Percentiles rank a stretch among this genome's conserved stretches.
These are phyloP conservation scores for Dasypogon diadema DNA, from an alignment of 2,888 invertebrate genomes.

Conservation along the genomic window DNA sequence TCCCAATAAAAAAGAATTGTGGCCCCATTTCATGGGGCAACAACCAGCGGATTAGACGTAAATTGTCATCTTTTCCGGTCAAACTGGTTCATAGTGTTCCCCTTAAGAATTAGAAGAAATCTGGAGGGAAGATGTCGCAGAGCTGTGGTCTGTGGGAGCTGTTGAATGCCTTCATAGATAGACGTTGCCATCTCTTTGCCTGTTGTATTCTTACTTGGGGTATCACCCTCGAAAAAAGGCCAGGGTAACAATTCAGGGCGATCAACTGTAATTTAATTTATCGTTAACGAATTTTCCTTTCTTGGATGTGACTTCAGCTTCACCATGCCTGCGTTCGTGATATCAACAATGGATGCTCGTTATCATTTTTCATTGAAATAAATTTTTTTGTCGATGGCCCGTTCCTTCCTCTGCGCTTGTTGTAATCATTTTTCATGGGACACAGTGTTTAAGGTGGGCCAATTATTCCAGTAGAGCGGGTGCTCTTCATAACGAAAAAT, in stretches of 20 bases:
- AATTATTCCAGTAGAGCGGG: conserved; percentile 39
- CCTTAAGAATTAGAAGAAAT: not conserved
- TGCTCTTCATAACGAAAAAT: not conserved
- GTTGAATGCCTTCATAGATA: conserved; percentile 15
- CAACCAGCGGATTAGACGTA: conserved; percentile 47
- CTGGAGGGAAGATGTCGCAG: not conserved
- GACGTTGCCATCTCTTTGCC: not conserved
- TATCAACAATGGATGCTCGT: conserved; percentile 50
- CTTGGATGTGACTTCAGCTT: conserved; percentile 31
- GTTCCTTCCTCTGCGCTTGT: not conserved
- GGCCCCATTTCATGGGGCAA: conserved; percentile 45
- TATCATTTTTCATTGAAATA: conserved; percentile 52
- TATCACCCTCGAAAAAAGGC: conserved; percentile 35
- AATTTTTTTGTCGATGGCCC: conserved; percentile 42
- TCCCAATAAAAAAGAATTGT: conserved; percentile 43
- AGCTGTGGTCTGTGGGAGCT: conserved; percentile 1
- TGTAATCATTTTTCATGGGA: conserved; percentile 11
- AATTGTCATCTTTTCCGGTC: conserved; percentile 51
- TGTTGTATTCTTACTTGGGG: not conserved
- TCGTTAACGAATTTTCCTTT: conserved; percentile 51
- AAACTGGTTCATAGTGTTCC: conserved; percentile 36
- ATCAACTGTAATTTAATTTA: conserved; percentile 52
- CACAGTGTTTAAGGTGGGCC: conserved; percentile 36
- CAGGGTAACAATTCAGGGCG: conserved; percentile 43
- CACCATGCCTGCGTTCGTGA: conserved; percentile 24